phyloP scores from a whole-genome alignment of 2,888 invertebrate species.

The Sycophila texana region DNA sequence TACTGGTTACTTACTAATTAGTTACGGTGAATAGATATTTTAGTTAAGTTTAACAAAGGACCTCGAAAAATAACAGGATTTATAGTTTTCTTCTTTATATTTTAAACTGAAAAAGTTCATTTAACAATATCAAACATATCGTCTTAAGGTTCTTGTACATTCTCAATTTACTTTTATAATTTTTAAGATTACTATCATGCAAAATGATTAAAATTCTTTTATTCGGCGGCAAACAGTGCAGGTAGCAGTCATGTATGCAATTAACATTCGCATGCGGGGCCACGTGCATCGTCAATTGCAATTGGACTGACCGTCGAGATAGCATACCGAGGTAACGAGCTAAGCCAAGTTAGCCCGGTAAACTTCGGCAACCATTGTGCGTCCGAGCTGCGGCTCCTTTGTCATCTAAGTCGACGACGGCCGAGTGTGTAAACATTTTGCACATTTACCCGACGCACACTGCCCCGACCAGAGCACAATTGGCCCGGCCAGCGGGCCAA shows the following conservation, averaged over 20 bases:
- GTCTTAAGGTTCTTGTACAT: no score
- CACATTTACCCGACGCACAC: constrained; percentile 11
- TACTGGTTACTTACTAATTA: no score
- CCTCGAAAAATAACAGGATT: no score
- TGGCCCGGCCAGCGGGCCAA: not conserved
- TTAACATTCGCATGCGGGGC: not conserved
- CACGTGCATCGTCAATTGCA: constrained; percentile 1
- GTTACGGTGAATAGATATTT: no score
- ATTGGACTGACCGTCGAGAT: constrained; percentile 13
- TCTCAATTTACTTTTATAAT: no score
- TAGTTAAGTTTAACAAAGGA: no score
- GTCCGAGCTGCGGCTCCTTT: constrained; percentile 11
- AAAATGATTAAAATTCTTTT: not conserved
- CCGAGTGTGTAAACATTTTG: constrained; percentile 28
- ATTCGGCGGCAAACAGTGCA: not conserved
- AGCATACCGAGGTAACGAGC: not conserved
- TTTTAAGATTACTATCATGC: no score
- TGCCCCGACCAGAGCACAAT: not conserved
- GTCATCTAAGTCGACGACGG: constrained; percentile 30
- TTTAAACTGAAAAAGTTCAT: no score
- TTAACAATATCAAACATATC: no score
- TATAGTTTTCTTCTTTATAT: no score
- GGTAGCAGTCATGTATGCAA: constrained; percentile 22
- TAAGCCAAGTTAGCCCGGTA: constrained; percentile 43
- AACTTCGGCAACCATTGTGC: constrained; percentile 48